Conservation (phyloP, 2,888 invertebrate species). For the Papilio protenor region DNA sequence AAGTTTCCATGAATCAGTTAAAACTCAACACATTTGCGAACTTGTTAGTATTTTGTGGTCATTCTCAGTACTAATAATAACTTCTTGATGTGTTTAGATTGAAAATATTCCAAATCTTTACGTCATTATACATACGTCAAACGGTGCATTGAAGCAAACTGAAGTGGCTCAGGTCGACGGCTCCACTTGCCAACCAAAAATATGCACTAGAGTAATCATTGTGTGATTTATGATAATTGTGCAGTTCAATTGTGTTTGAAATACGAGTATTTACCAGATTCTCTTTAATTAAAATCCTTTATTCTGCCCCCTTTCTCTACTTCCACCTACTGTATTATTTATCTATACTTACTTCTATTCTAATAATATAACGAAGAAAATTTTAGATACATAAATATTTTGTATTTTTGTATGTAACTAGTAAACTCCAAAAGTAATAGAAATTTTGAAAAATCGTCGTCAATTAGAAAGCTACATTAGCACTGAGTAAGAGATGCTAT, state of each 20-base stretch:
- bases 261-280: not conserved
- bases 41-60: not conserved
- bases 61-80: conserved; percentile 18
- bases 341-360: not conserved
- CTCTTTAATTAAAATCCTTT: not conserved
- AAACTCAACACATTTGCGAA: not conserved
- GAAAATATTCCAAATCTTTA: conserved; percentile 16
- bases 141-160: not conserved
- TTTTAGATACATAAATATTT: too few species aligned
- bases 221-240: not conserved
- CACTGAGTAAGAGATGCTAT: too few species aligned
- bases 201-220: conserved; percentile 1
- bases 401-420: too few species aligned
- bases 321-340: not conserved
- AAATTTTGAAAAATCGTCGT: too few species aligned
- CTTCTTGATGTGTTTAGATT: not conserved
- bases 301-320: not conserved
- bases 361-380: too few species aligned
- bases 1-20: not conserved
- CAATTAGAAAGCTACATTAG: too few species aligned
- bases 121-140: conserved; percentile 10
- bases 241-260: not conserved
- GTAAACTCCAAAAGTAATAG: too few species aligned
- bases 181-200: conserved; percentile 14
- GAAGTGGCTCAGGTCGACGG: conserved; percentile 9